Conservation (phyloP, 2,888 invertebrate species). For the Drosophila diplacantha region DNA sequence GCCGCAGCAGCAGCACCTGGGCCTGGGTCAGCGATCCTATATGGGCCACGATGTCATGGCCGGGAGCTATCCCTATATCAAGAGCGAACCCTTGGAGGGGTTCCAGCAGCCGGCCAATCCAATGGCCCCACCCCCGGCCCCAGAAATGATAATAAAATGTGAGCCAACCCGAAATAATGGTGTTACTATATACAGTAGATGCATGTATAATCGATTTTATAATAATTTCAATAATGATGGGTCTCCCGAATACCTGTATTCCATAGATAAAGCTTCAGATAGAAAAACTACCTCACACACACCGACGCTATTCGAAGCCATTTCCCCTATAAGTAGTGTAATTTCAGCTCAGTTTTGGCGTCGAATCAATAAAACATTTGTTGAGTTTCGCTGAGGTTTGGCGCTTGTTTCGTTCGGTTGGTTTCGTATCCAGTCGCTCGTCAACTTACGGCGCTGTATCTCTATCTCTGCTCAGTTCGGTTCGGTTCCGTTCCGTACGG, state of each 20-base stretch:
- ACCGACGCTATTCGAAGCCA: slow-evolving; percentile 5
- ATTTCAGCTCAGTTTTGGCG: slow-evolving; percentile 61
- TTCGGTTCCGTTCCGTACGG: slow-evolving; percentile 39
- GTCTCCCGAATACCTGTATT: neutral
- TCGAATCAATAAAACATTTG: slow-evolving; percentile 66
- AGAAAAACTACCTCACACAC: neutral
- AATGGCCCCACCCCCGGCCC: slow-evolving; percentile 64
- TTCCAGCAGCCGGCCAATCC: slow-evolving; percentile 54
- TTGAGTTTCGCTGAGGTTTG: slow-evolving; percentile 65
- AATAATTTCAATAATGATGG: neutral
- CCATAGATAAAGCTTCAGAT: neutral
- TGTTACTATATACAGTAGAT: neutral
- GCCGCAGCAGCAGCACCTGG: slow-evolving; percentile 57
- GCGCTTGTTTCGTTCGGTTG: slow-evolving; percentile 55
- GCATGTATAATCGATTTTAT: slow-evolving; percentile 2
- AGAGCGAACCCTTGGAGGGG: slow-evolving; percentile 67
- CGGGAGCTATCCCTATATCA: slow-evolving; percentile 65
- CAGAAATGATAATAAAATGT: slow-evolving; percentile 67
- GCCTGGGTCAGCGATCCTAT: slow-evolving; percentile 55
- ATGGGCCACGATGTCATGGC: slow-evolving; percentile 56
- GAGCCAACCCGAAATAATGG: slow-evolving; percentile 40
- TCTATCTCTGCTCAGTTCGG: slow-evolving; percentile 40
- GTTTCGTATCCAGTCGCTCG: slow-evolving; percentile 52
- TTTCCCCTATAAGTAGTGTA: slow-evolving; percentile 52
- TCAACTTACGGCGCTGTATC: slow-evolving; percentile 51